phyloP scores from a whole-genome alignment of 2,888 invertebrate species.

The Cerastis leucographa region DNA sequence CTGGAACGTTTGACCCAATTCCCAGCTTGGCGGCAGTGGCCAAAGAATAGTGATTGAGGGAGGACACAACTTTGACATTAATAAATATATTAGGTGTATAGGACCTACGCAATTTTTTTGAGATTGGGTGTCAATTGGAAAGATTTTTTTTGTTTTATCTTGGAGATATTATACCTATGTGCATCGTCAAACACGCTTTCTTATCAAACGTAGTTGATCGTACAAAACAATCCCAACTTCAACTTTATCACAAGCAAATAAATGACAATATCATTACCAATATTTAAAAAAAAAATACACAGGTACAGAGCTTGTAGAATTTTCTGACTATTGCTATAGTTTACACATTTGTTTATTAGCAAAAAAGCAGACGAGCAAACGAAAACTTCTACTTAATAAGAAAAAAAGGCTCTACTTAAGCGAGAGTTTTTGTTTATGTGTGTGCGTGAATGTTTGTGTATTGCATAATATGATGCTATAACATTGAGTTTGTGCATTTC shows the following conservation, averaged over 20 bases:
- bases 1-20: constrained; percentile 81
- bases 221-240: too few relatives aligned
- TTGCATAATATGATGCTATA: background rate
- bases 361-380: too few relatives aligned
- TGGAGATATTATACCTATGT: background rate
- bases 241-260: too few relatives aligned
- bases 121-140: background rate
- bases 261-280: too few relatives aligned
- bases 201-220: too few relatives aligned
- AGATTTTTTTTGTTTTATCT: background rate
- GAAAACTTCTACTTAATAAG: too few relatives aligned
- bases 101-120: background rate
- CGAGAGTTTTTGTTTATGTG: background rate
- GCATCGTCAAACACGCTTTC: too few relatives aligned
- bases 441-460: too few relatives aligned
- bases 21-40: constrained; percentile 61
- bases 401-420: background rate
- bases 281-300: too few relatives aligned
- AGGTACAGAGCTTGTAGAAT: too few relatives aligned
- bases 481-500: background rate
- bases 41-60: constrained; percentile 66
- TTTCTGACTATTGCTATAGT: too few relatives aligned
- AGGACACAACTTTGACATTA: constrained; percentile 4
- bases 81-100: background rate
- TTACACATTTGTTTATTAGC: too few relatives aligned